Conservation (phyloP, 2,888 invertebrate genomes). For the Lacanobia wlatinum region DNA sequence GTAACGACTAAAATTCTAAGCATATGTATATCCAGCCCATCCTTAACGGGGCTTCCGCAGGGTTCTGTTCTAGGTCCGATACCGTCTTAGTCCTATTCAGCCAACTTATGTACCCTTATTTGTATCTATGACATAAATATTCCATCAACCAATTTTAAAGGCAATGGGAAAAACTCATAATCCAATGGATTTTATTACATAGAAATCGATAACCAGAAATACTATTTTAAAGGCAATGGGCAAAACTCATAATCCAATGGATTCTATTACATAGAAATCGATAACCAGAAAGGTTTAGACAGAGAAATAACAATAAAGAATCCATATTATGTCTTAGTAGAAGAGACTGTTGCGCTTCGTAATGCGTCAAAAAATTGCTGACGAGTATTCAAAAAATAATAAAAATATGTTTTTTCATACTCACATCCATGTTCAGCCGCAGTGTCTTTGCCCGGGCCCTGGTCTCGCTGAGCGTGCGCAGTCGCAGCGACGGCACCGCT, state of each 20-base stretch:
- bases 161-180: neutral
- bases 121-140: neutral
- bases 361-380: no score
- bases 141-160: neutral
- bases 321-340: neutral
- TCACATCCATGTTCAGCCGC: slow-evolving; percentile 83
- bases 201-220: neutral
- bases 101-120: neutral
- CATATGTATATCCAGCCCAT: neutral
- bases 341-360: no score
- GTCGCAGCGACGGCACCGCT: slow-evolving; percentile 83
- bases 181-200: neutral
- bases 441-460: slow-evolving; percentile 80
- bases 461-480: slow-evolving; percentile 79
- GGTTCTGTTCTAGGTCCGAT: slow-evolving; percentile 18
- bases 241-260: neutral
- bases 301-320: neutral
- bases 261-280: neutral
- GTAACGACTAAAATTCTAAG: neutral
- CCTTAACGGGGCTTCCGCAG: neutral
- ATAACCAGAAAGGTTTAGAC: neutral
- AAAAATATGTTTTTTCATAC: slow-evolving; percentile 55
- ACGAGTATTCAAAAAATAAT: neutral
- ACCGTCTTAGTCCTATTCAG: neutral
- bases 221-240: no score